These are phyloP conservation scores for Cheilinus undulatus DNA, from an alignment of 2,113 vertebrate genomes.

Conservation along the genomic window DNA sequence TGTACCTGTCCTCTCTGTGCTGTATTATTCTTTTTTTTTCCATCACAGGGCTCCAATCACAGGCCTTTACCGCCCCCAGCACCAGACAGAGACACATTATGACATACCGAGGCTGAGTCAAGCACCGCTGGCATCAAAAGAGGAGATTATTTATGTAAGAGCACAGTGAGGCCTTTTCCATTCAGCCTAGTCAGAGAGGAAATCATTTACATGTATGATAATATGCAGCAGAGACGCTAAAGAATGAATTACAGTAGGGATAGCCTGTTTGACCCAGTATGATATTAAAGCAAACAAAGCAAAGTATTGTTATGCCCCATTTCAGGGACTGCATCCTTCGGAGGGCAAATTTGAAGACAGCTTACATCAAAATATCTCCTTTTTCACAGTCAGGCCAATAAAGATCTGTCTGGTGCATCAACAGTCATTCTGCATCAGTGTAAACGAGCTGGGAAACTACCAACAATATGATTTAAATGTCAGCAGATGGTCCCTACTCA, in stretches of 20 bases:
- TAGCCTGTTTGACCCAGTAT: no score
- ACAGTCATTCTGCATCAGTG: no score
- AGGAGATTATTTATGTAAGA: constrained; percentile 26
- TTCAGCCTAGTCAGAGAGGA: not conserved
- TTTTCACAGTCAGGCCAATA: no score
- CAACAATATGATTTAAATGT: no score
- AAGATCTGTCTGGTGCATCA: no score
- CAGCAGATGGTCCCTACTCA: no score
- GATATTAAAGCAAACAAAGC: not conserved
- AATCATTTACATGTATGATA: constrained; percentile 14
- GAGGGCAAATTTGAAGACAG: no score
- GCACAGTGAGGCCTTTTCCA: not conserved
- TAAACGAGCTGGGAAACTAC: no score
- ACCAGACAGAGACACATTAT: constrained; percentile 24
- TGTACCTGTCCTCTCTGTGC: constrained; percentile 30
- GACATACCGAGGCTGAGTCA: not conserved
- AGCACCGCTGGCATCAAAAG: not conserved
- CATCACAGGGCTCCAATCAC: constrained; percentile 46
- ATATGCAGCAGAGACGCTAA: not conserved
- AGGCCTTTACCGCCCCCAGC: constrained; percentile 42
- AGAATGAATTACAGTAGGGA: no score
- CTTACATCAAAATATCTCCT: no score
- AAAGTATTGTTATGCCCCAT: not conserved
- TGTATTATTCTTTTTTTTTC: constrained; percentile 29
- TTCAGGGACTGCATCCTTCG: no score